Evolutionary conservation across 1,140 invertebrate genomes (phyloP), one percentile per base, ranked within the genome.

Genomic region (Micrasema minimum): DNA sequence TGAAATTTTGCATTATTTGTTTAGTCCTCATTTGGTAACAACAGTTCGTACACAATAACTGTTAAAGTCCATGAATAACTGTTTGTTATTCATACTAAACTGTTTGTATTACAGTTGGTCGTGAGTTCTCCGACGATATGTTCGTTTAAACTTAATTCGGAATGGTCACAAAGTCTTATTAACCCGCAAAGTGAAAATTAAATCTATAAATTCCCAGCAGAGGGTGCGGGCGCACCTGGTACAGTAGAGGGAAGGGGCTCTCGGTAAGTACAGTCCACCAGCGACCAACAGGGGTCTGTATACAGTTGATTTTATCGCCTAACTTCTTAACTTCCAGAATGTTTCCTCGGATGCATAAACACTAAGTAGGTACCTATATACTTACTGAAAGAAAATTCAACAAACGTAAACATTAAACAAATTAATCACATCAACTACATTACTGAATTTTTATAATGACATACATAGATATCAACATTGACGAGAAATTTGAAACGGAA

Each of bases 201-300:
- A 74, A 74, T 74, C 64, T 71, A 74, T 74, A 74, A 74, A 74
- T 74, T 74, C 53, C 53, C 53, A 38, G 20, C 48, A 38, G 55
- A 61, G 7, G 35, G 67, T n/a, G n/a, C 41, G 62, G 67, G 67
- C 64, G 61, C 64, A 74, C 72, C 72, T 74, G 72, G 48, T 43
- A n/a, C 37, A 66, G 26, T 22, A 18, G 37, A 22, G n/a, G 5
- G 31, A 10, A 14, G 26, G 26, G 53, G 53, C 11, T 31, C n/a
- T n/a, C n/a, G n/a, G n/a, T 22, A 51, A 51, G 18, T 51, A 26
- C 11, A 18, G 2, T 12, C 50, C 23, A 23, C 20, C 16, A 6
- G 5, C 48, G n/a, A 23, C 50, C 20, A 51, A 51, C 50, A 51
- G 50, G 1, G 18, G 26, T 35, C 31, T 57, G 14, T 35, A 31